Evolutionary conservation across 2,797 vertebrate genomes (phyloP).

Genomic region (Scolopax bukidnonensis): DNA sequence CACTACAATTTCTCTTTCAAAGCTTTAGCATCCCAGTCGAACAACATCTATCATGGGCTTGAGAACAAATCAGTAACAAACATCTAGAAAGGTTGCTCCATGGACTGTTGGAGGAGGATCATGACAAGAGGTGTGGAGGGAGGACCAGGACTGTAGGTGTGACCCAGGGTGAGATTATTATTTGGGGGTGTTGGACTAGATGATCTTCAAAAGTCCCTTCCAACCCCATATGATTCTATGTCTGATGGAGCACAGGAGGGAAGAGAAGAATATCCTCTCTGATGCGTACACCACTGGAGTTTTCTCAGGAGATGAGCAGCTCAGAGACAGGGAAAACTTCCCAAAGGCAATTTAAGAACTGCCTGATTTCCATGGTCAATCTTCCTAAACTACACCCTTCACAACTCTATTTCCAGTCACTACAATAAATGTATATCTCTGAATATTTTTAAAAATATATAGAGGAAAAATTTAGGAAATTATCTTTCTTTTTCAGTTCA

Average conservation of each 20-base stretch:
- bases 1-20: not conserved
- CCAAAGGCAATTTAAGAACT: not conserved
- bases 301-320: not conserved
- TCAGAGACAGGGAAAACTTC: not conserved
- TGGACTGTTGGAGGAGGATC: not conserved
- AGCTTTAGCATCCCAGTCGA: not conserved
- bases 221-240: too few species aligned
- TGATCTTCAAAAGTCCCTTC: too few species aligned
- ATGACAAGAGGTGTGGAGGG: not conserved
- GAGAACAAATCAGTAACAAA: not conserved
- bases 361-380: not conserved
- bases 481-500: not conserved
- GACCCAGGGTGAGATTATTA: not conserved
- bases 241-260: too few species aligned
- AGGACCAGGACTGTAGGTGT: not conserved
- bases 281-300: not conserved
- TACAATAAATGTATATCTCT: not conserved
- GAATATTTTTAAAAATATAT: not conserved
- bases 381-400: not conserved
- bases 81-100: accelerated
- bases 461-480: not conserved
- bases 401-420: not conserved
- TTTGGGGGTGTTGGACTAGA: too few species aligned
- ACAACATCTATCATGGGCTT: accelerated
- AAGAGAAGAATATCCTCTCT: not conserved